Base-by-base conservation (phyloP, 2,888 invertebrate genomes). In the Fabriciana adippe region DNA sequence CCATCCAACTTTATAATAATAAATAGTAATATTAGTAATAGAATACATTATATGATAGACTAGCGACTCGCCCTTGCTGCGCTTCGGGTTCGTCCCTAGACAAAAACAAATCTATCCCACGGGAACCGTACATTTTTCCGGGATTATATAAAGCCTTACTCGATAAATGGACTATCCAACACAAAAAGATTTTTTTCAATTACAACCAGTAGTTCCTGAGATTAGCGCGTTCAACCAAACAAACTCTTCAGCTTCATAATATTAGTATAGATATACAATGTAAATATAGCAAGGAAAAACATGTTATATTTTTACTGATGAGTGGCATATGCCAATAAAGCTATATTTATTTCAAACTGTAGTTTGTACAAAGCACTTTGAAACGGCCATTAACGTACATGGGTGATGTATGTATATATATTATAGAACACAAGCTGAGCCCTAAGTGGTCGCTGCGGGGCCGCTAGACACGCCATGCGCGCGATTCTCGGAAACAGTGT, bases 401-500 rank as follows among this genome's bases (percentile, higher is more conserved):
- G 51, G 50, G 61, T 61, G 61, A 61, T 60, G 61, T 57, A 62
- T 61, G 56, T 62, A 55, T 55, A 67, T 62, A 55, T 55, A 67
- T 66, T 66, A 66, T 55, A 64, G 64, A 56, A 63, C 63, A 67
- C 51, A 57, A 69, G 67, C 64, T 67, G 67, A 67, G 73, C 59
- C 73, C 74, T 80, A 81, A 80, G 79, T 78, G 76, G 64, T 64
- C 50, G 78, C 69, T 76, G 76, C 74, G 80, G 75, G 78, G 76
- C 76, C 81, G 82, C 85, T 81, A 62, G 66, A 64, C 82, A 80
- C 73, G 69, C 79, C 83, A 84, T 85, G 85, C 83, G 59, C 59
- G 47, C 77, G 72, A 67, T 88, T 87, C 87, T 79, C 35, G 75
- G 86, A 88, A 89, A 61, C 47, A 61, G 63, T 78, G 87, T 85